Evolutionary conservation across 1,140 invertebrate genomes (phyloP).

Genomic region (Cardiocondyla obscurior): DNA sequence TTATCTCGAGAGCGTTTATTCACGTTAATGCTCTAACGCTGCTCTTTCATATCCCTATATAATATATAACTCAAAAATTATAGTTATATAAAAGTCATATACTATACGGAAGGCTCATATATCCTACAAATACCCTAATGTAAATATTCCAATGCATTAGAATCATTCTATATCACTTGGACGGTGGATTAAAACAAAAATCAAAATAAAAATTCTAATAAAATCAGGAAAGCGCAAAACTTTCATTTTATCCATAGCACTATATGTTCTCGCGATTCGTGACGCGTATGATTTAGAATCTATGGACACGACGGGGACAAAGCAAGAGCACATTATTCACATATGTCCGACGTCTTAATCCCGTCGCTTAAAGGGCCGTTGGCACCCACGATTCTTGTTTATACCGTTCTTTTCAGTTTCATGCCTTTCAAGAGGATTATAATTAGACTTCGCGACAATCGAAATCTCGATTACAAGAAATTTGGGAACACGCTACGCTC

Average conservation of each 20-base stretch:
- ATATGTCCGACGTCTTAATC: background rate
- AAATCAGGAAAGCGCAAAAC: background rate
- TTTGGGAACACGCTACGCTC: conserved; percentile 53
- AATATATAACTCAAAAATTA: conserved; percentile 1
- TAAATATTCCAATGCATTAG: conserved; percentile 13
- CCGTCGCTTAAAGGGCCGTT: background rate
- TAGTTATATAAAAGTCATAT: background rate
- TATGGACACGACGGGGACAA: background rate
- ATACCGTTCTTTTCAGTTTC: conserved; percentile 60
- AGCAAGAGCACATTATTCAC: background rate
- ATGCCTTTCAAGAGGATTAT: conserved; percentile 59
- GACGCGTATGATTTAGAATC: background rate
- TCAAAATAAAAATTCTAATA: conserved; percentile 4
- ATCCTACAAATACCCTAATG: background rate
- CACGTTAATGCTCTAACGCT: conserved; percentile 48
- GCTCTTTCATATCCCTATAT: background rate
- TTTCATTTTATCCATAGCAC: background rate
- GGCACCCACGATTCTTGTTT: conserved; percentile 6
- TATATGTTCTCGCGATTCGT: background rate
- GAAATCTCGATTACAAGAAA: conserved; percentile 52
- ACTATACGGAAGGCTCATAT: conserved; percentile 11
- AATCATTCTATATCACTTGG: background rate
- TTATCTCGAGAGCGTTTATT: conserved; percentile 11
- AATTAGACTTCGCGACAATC: conserved; percentile 47
- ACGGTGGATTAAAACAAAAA: background rate